Evolutionary conservation across 1,140 invertebrate genomes (phyloP), one percentile per base, ranked within the genome.

Genomic region (Drosophila mauritiana): DNA sequence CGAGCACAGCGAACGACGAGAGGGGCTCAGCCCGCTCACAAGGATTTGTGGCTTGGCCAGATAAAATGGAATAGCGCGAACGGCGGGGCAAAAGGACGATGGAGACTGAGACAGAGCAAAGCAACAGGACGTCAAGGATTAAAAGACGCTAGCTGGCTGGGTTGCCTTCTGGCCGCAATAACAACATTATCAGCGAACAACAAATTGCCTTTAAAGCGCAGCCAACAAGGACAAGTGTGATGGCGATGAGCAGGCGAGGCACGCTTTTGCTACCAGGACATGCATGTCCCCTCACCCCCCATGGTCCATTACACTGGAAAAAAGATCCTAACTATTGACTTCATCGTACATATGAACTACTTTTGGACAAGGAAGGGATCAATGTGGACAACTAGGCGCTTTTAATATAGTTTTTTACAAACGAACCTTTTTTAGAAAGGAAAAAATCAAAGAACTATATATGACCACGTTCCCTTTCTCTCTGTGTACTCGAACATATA

Each of bases 81-180:
- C 7, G 42, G 42, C 2, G 27, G 13, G 31, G 27, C 7, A 13
- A 5, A 37, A 37, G 13, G 37, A 12, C 13, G 37, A 39, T 3
- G 13, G 12, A 45, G 42, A 15, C 3, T 4, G 42, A 20, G 36
- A 62, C 27, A 15, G 62, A 25, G 49, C 25, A 70, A 86, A 82
- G 80, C 83, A 89, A 89, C 84, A 88, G 84, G 77, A 84, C 73
- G 78, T 80, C 84, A 89, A 84, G 77, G 80, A 89, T 89, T 89
- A 89, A 89, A 84, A 88, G 84, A 83, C 70, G 65, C 67, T 78
- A 43, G 78, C 64, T 81, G 63, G 73, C 48, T 78, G 48, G 64
- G 67, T 42, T 67, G 73, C 63, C 63, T 65, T 56, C 53, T 78
- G 64, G 40, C 73, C 67, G 76, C 84, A 80, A 82, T 79, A 83